These are phyloP conservation scores for Dinomys branickii DNA, from an alignment of 2,113 vertebrate genomes.

Conservation along the genomic window DNA sequence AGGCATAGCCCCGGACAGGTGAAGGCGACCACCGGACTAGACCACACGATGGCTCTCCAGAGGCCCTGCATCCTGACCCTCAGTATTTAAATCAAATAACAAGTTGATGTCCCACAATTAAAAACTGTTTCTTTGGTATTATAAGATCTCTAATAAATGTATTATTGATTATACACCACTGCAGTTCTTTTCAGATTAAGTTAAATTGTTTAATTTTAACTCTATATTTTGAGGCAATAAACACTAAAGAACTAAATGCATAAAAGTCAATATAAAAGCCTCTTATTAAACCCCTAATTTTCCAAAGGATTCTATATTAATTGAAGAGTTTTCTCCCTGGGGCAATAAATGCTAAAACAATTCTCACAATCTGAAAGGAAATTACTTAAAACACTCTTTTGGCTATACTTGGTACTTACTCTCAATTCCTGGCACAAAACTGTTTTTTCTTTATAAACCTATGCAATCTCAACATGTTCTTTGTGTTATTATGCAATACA, in stretches of 20 bases:
- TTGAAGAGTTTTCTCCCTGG: conserved; percentile 38
- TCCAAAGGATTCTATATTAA: conserved; percentile 66
- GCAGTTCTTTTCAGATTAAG: conserved; percentile 50
- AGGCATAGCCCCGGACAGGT: background rate
- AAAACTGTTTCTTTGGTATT: conserved; percentile 45
- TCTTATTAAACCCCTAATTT: conserved; percentile 73
- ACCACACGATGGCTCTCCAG: background rate
- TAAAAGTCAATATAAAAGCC: conserved; percentile 58
- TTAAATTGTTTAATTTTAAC: conserved; percentile 72
- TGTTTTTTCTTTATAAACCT: conserved; percentile 53
- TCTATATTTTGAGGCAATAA: conserved; percentile 64
- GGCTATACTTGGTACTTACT: conserved; percentile 58
- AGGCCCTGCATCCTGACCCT: conserved; percentile 1
- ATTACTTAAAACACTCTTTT: conserved; percentile 68
- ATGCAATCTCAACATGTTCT: conserved; percentile 24
- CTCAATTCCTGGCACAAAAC: conserved; percentile 28
- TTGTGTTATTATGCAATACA: conserved; percentile 37
- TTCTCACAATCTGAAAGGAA: conserved; percentile 52
- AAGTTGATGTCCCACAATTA: background rate
- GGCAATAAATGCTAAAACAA: conserved; percentile 63
- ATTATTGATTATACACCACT: conserved; percentile 57
- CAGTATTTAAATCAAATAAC: conserved; percentile 55
- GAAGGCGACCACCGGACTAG: background rate
- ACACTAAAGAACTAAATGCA: conserved; percentile 59
- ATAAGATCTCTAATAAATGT: conserved; percentile 44